A percentile compares a stretch with the other conserved stretches of the same genome.
Conservation (phyloP, 2,113 vertebrate genomes). For the Scatophagus argus region DNA sequence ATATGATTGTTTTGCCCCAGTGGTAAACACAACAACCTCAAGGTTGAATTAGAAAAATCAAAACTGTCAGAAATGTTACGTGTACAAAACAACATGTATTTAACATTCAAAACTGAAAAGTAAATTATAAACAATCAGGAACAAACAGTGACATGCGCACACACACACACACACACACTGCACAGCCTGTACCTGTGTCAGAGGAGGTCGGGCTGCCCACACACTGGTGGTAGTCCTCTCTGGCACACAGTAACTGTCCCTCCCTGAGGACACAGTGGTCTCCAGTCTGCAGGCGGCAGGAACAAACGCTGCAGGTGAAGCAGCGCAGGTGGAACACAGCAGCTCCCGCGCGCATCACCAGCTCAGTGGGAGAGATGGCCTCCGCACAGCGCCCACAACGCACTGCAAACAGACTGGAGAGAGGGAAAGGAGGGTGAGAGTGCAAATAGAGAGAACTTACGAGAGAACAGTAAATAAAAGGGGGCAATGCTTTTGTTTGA, state of each 20-base stretch:
- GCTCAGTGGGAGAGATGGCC: conserved; percentile 90
- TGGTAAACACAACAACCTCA: background rate
- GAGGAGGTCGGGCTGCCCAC: conserved; percentile 89
- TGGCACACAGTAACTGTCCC: conserved; percentile 93
- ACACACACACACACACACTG: background rate
- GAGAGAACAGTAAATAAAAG: conserved; percentile 42
- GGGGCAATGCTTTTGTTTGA: conserved; percentile 52
- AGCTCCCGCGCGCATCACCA: conserved; percentile 94
- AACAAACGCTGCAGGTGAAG: conserved; percentile 96
- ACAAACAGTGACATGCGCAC: background rate
- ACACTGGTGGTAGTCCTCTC: conserved; percentile 92
- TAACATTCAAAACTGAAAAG: no score
- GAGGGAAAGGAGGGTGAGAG: conserved; percentile 33
- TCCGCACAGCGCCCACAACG: conserved; percentile 91
- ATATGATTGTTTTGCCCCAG: background rate
- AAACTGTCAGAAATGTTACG: background rate
- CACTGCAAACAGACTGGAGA: conserved; percentile 90
- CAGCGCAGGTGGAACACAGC: conserved; percentile 95
- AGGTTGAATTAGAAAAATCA: background rate
- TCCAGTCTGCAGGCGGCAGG: conserved; percentile 92
- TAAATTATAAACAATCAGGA: background rate
- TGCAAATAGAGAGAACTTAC: conserved; percentile 28
- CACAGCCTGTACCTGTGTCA: conserved; percentile 88
- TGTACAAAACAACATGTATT: background rate
- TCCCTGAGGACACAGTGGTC: conserved; percentile 95